Percentiles rank a stretch among this genome's conserved stretches.
These are phyloP conservation scores for Diadumene lineata DNA, from an alignment of 92 coral and sea anemone species.

Conservation along the genomic window DNA sequence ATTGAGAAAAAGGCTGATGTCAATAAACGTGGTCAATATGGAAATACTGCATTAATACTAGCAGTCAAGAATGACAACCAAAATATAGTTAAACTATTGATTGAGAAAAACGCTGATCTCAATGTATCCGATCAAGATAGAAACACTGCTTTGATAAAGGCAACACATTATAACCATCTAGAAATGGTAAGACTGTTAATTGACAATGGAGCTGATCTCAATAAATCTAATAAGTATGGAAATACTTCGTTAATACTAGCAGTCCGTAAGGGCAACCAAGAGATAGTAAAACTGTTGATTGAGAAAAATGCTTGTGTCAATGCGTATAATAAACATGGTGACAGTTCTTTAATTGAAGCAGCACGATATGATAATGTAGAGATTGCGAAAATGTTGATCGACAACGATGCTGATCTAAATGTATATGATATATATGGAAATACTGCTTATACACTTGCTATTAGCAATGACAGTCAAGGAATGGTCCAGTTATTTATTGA, in stretches of 20 bases:
- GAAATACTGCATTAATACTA: too few relatives aligned
- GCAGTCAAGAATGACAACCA: too few relatives aligned
- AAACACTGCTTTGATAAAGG: neutral
- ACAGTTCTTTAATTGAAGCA: too few relatives aligned
- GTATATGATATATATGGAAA: constrained; percentile 8
- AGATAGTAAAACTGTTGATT: too few relatives aligned
- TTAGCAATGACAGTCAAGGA: neutral
- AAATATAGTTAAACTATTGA: neutral
- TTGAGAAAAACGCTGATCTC: neutral
- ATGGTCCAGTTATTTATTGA: neutral
- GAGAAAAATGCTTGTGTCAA: too few relatives aligned
- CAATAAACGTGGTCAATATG: too few relatives aligned
- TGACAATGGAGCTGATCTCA: neutral
- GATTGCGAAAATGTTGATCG: too few relatives aligned
- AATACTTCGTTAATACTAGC: neutral
- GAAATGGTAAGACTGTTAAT: neutral
- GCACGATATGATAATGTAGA: too few relatives aligned
- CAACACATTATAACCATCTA: neutral
- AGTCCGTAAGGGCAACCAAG: too few relatives aligned
- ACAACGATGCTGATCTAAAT: constrained; percentile 3
- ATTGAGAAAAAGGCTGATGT: too few relatives aligned
- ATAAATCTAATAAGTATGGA: neutral
- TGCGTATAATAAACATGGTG: too few relatives aligned
- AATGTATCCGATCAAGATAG: neutral
- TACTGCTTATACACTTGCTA: constrained; percentile 12